Evolutionary conservation across 1,140 invertebrate genomes (phyloP), one percentile per base, ranked within the genome.

Genomic region (Lordiphosa stackelbergi): DNA sequence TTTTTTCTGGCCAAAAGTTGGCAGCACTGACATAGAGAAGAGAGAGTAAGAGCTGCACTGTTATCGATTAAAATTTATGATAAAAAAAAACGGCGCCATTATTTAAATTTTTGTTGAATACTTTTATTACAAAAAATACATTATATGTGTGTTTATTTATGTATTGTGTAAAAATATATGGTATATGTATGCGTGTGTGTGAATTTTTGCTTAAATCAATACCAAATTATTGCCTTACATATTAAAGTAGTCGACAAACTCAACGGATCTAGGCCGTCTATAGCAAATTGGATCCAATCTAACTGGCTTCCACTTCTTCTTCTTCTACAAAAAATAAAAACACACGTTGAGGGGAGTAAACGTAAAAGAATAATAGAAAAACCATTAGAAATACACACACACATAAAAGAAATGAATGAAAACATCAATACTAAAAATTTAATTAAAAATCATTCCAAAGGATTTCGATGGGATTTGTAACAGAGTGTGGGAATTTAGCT

Each of bases 271-370:
- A 63, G 78, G 78, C 53, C 73, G 85, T 58, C 79, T 83, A 73
- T 79, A 87, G 70, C 79, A 87, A 64, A 85, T 85, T 69, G 79
- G 83, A 86, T 87, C 86, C 70, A 87, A 85, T 85, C 85, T 85
- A 49, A 87, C 85, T 65, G 85, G 85, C 63, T 75, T 87, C 85
- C 85, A 87, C 74, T 83, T 86, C 72, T 87, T 87, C 85, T 79
- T 84, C 70, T 83, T 85, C 78, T 86, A 78, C 38, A 64, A 71
- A 71, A 57, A 58, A 69, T 61, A 59, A 31, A 28, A 7, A 31
- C 7, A 31, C 28, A 31, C 7, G 41, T 58, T 46, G 22, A 24
- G 54, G 53, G 54, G 31, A 56, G 46, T 51, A 70, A 78, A 75
- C 77, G 62, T 64, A 66, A 51, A 47, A 53, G 41, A 60, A 77